A percentile compares a stretch with the other conserved stretches of the same genome.
These are phyloP conservation scores for Nomada goodeniana DNA, from an alignment of 2,888 invertebrate species.

Conservation along the genomic window DNA sequence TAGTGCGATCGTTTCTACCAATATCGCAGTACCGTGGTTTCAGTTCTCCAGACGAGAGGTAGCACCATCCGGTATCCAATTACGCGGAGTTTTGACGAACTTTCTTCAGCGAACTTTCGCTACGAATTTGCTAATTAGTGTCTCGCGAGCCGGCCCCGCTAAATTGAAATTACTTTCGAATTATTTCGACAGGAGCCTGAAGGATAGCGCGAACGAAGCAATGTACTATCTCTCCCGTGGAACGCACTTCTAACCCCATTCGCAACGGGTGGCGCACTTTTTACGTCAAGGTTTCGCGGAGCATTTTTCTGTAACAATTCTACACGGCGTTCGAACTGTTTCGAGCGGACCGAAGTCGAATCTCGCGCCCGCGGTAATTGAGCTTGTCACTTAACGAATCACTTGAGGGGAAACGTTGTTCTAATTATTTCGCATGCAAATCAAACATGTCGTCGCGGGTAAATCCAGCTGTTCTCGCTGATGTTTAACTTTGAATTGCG, in stretches of 20 bases:
- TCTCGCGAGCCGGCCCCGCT: constrained; percentile 35
- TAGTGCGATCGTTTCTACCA: not conserved
- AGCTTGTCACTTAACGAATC: constrained; percentile 7
- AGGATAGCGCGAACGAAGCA: not conserved
- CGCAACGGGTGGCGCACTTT: not conserved
- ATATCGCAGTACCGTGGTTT: constrained; percentile 18
- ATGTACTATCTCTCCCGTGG: not conserved
- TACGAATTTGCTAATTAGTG: constrained; percentile 64
- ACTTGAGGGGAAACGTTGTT: not conserved
- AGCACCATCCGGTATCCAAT: constrained; percentile 57
- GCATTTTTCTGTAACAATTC: not conserved
- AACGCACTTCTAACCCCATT: not conserved
- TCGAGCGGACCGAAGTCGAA: not conserved
- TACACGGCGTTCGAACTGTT: not conserved
- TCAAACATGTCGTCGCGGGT: not conserved
- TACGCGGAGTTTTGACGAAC: constrained; percentile 64
- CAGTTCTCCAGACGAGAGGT: constrained; percentile 3
- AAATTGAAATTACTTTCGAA: constrained; percentile 56
- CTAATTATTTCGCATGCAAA: constrained; percentile 16
- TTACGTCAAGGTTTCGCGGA: not conserved
- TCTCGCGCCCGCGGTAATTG: not conserved
- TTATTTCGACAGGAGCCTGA: constrained; percentile 31
- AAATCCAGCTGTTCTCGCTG: constrained; percentile 7
- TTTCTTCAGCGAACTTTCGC: constrained; percentile 41
- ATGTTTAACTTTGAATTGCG: constrained; percentile 21